phyloP scores from a whole-genome alignment of 2,797 vertebrate species.

The Gadopsis marmoratus region DNA sequence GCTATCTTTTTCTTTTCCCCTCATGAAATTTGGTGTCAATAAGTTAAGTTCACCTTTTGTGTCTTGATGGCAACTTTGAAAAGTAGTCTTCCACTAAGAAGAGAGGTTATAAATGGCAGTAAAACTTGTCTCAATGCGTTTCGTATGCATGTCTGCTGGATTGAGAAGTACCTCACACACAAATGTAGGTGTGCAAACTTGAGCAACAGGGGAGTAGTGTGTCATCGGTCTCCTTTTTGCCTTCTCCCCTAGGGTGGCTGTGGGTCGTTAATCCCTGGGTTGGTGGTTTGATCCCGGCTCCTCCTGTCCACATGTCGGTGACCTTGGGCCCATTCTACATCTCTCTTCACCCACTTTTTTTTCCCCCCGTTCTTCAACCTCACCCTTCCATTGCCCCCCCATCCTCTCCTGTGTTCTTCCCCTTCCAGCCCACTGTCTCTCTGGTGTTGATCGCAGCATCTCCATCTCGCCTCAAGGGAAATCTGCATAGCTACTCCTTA shows the following conservation, averaged over 20 bases:
- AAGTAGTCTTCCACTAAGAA: neutral
- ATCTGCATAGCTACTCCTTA: slow-evolving; percentile 73
- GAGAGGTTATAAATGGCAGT: neutral
- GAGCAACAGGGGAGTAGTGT: neutral
- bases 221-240: neutral
- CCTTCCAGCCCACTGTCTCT: slow-evolving; percentile 46
- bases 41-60: neutral
- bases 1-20: neutral
- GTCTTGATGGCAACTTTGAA: neutral
- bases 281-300: neutral
- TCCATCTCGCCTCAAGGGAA: slow-evolving; percentile 73
- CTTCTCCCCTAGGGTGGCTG: neutral
- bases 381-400: neutral
- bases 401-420: slow-evolving; percentile 38
- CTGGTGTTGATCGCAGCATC: slow-evolving; percentile 75
- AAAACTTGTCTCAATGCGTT: neutral
- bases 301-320: neutral
- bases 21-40: neutral
- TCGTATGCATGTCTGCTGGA: neutral
- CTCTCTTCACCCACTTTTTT: slow-evolving; percentile 10
- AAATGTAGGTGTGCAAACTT: too few relatives aligned
- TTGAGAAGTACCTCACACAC: slow-evolving; percentile 1
- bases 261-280: too few relatives aligned
- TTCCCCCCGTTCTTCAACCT: slow-evolving; percentile 15
- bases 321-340: slow-evolving; percentile 10